A percentile compares a stretch with the other conserved stretches of the same genome.
These are phyloP conservation scores for Prunella strophiata DNA, from an alignment of 2,797 vertebrate species.

Conservation along the genomic window DNA sequence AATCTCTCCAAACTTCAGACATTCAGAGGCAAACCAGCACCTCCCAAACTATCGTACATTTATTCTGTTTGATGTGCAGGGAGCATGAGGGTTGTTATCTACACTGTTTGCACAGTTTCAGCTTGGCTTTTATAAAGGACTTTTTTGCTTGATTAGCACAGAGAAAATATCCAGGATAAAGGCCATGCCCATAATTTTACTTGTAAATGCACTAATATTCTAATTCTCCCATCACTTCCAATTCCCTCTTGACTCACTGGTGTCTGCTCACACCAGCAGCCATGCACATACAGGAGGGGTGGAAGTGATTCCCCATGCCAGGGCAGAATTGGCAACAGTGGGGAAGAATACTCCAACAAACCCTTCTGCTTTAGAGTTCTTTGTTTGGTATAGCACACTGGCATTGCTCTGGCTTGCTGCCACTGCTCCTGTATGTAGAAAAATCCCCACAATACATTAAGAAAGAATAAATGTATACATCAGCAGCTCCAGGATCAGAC, in stretches of 20 bases:
- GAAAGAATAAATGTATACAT: neutral
- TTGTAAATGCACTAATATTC: neutral
- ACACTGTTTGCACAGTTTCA: neutral
- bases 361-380: neutral
- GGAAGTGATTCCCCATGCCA: neutral
- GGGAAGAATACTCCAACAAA: neutral
- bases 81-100: neutral
- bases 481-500: neutral
- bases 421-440: neutral
- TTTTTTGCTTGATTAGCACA: neutral
- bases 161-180: neutral
- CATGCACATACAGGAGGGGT: rapidly evolving
- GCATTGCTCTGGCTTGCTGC: neutral
- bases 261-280: neutral
- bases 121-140: neutral
- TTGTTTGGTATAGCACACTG: rapidly evolving
- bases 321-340: neutral
- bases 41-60: neutral
- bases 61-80: neutral
- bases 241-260: neutral
- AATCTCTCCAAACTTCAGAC: neutral
- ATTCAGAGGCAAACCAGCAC: neutral
- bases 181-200: neutral
- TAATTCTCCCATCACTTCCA: rapidly evolving
- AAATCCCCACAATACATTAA: neutral